These are phyloP conservation scores for Catharus minimus DNA, from an alignment of 2,113 vertebrate genomes.

Conservation along the genomic window DNA sequence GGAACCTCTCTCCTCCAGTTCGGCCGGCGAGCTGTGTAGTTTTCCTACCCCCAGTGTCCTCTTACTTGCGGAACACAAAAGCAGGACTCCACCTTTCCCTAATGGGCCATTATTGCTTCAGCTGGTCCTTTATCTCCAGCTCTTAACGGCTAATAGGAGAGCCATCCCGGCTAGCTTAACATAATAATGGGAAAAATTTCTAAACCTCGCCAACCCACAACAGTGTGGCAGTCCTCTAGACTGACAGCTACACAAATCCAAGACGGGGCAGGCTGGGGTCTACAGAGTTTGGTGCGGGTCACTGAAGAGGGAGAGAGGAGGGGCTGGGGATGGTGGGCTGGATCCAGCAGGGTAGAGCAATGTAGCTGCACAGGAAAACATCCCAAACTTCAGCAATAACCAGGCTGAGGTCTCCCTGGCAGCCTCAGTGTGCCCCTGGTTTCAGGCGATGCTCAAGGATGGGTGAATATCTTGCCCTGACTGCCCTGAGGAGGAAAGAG, in stretches of 20 bases:
- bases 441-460: accelerated
- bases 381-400: not conserved
- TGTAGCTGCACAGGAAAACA: not conserved
- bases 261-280: not conserved
- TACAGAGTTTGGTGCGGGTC: not conserved
- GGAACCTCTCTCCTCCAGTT: too few species aligned
- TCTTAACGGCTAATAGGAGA: too few species aligned
- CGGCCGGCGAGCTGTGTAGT: too few species aligned
- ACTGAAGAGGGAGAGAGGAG: not conserved
- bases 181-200: too few species aligned
- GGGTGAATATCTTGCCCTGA: not conserved
- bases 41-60: too few species aligned
- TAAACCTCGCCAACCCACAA: too few species aligned
- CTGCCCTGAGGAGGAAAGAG: not conserved
- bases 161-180: too few species aligned
- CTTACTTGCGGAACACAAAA: too few species aligned
- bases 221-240: not conserved
- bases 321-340: not conserved
- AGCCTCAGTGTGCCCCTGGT: not conserved
- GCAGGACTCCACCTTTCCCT: too few species aligned
- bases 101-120: too few species aligned
- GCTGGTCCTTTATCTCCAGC: too few species aligned
- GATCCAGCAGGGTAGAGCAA: too few species aligned
- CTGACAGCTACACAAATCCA: not conserved
- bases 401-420: not conserved